These are phyloP conservation scores for Beris chalybata DNA, from an alignment of 2,888 invertebrate species.

Conservation along the genomic window DNA sequence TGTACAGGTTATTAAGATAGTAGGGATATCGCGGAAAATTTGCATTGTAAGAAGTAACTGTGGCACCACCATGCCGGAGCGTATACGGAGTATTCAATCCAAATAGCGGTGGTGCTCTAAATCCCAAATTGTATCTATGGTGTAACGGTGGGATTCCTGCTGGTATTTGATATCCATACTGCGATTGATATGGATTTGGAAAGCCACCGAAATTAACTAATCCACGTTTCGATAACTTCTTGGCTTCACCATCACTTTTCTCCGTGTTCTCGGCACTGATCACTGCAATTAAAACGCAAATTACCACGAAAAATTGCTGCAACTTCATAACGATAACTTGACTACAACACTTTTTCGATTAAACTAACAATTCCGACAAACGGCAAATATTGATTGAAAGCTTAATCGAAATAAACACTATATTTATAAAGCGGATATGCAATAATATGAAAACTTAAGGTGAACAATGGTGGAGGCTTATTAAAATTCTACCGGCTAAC, in stretches of 20 bases:
- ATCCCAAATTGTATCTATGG: not conserved
- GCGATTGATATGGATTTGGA: constrained; percentile 20
- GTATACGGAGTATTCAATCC: constrained; percentile 12
- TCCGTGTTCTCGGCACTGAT: constrained; percentile 6
- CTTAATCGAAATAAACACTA: constrained; percentile 5
- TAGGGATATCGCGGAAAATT: constrained; percentile 34
- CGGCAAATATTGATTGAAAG: constrained; percentile 29
- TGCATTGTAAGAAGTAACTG: constrained; percentile 33
- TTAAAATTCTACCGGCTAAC: too few relatives aligned
- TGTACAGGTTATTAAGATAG: constrained; percentile 11
- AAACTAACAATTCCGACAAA: constrained; percentile 1
- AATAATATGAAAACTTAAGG: not conserved
- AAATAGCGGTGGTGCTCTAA: not conserved
- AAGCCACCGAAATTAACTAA: constrained; percentile 19
- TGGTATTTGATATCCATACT: constrained; percentile 27
- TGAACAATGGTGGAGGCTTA: too few relatives aligned
- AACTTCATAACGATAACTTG: not conserved
- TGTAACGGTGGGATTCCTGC: not conserved
- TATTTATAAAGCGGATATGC: constrained; percentile 36
- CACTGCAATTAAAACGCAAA: not conserved
- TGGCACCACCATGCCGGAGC: constrained; percentile 33
- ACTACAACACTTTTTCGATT: constrained; percentile 7
- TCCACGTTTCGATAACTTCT: constrained; percentile 25
- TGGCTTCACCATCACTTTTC: constrained; percentile 4
- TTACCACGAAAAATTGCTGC: constrained; percentile 13